phyloP scores from a whole-genome alignment of 2,113 vertebrate species.

The Callorhinus ursinus region DNA sequence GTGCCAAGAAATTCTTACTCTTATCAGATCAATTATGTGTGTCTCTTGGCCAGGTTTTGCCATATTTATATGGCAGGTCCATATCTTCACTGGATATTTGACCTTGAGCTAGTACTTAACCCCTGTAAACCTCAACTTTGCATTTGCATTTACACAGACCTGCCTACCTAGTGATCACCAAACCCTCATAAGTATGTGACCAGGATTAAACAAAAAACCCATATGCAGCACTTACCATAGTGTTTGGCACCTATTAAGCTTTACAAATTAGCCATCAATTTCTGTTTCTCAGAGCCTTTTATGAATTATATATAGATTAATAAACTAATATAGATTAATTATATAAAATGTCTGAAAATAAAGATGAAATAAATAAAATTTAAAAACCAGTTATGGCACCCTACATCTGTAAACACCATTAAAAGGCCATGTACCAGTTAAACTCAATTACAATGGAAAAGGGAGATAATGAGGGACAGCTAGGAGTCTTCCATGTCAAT shows the following conservation, averaged over 20 bases:
- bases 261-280: not conserved
- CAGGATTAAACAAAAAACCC: not conserved
- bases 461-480: not conserved
- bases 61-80: not conserved
- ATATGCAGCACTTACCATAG: not conserved
- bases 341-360: not conserved
- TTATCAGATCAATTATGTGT: not conserved
- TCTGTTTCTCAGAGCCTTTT: not conserved
- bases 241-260: not conserved
- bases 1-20: not conserved
- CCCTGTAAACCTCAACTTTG: not conserved
- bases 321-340: not conserved
- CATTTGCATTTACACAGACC: not conserved
- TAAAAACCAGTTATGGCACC: not conserved
- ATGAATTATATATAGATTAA: not conserved
- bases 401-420: not conserved
- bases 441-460: not conserved
- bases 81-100: not conserved
- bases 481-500: not conserved
- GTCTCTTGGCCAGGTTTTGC: not conserved
- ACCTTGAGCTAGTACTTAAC: not conserved
- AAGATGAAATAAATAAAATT: conserved; percentile 10
- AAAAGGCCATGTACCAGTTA: not conserved
- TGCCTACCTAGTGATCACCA: not conserved
- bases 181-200: not conserved